Conservation (phyloP, 2,113 vertebrate genomes). For the Donacobius atricapilla region DNA sequence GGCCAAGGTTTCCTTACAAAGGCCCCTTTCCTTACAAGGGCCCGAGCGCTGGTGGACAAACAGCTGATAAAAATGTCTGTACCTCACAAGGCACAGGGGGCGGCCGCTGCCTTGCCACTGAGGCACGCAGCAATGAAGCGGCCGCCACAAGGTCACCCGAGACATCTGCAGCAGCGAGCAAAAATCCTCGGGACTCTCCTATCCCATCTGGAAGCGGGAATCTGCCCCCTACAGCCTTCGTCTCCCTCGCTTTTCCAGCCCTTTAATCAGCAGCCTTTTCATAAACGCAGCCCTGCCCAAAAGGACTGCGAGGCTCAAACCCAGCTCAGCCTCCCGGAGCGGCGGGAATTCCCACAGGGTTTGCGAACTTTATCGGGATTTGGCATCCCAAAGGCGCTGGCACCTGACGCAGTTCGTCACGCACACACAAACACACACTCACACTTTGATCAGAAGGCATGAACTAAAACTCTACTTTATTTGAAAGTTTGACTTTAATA, state of each 20-base stretch:
- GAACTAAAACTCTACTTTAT: too few species aligned
- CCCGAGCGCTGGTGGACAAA: too few species aligned
- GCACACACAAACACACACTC: too few species aligned
- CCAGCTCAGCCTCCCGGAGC: not conserved
- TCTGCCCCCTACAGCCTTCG: not conserved
- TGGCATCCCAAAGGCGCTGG: not conserved
- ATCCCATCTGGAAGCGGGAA: not conserved
- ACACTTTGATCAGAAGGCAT: too few species aligned
- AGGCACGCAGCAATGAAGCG: not conserved
- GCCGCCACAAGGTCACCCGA: not conserved
- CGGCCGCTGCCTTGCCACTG: not conserved
- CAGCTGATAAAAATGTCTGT: not conserved
- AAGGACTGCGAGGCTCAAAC: not conserved
- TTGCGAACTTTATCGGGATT: not conserved
- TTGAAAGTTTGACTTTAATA: too few species aligned
- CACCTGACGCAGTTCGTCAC: too few species aligned
- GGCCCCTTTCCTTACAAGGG: not conserved
- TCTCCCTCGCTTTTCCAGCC: not conserved
- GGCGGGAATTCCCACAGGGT: not conserved
- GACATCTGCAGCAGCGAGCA: not conserved
- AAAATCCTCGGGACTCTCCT: not conserved
- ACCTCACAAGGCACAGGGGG: not conserved
- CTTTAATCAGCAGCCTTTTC: not conserved
- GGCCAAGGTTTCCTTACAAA: accelerated
- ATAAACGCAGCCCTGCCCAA: not conserved